Percentiles rank a stretch among this genome's conserved stretches.
Evolutionary conservation across 2,888 invertebrate genomes (phyloP).

Genomic region (Scaeva pyrastri): DNA sequence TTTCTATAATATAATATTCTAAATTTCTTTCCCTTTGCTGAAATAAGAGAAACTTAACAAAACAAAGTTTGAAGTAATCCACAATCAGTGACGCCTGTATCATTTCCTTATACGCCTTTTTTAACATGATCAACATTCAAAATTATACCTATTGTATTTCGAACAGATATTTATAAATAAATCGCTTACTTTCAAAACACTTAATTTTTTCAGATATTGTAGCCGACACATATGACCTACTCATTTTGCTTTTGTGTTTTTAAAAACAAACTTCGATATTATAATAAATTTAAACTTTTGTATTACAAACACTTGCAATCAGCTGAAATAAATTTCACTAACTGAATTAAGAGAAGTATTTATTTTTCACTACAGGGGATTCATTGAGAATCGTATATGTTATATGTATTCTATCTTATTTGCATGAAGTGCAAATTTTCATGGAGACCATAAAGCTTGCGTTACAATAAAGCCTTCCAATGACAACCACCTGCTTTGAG

Average conservation of each 20-base stretch:
- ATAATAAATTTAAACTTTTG: constrained; percentile 25
- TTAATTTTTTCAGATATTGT: constrained; percentile 60
- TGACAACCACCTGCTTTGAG: constrained; percentile 62
- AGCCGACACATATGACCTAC: constrained; percentile 50
- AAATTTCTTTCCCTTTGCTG: too few species aligned
- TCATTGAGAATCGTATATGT: constrained; percentile 55
- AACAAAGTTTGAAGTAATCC: too few species aligned
- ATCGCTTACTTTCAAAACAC: constrained; percentile 64
- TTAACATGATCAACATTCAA: too few species aligned
- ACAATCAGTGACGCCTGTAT: too few species aligned
- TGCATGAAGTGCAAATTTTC: constrained; percentile 54
- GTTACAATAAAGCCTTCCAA: constrained; percentile 23
- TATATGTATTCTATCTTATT: constrained; percentile 24
- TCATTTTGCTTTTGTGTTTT: constrained; percentile 31
- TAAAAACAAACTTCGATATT: constrained; percentile 3
- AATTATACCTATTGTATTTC: neutral
- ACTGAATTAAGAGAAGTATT: constrained; percentile 68
- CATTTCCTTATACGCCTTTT: too few species aligned
- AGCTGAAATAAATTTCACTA: constrained; percentile 68
- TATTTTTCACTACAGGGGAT: constrained; percentile 53
- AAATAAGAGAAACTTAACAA: too few species aligned
- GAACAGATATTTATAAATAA: neutral
- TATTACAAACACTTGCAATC: constrained; percentile 44
- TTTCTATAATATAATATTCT: too few species aligned
- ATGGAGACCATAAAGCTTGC: constrained; percentile 56